Percentiles rank a stretch among this genome's conserved stretches.
These are phyloP conservation scores for Temnothorax ravouxi DNA, from an alignment of 2,888 invertebrate genomes.

Conservation along the genomic window DNA sequence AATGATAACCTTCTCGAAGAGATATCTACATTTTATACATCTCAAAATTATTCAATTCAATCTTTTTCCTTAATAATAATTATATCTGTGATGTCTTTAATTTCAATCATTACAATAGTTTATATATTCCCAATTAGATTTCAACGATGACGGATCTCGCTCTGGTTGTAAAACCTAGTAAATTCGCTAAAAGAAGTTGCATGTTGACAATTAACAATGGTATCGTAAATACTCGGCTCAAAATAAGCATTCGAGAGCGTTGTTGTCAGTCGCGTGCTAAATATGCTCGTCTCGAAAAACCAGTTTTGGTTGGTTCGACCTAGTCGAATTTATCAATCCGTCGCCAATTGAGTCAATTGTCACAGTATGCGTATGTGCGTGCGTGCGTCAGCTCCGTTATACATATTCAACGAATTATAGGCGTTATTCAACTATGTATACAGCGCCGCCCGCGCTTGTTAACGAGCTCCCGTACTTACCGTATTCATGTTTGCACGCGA, in stretches of 20 bases:
- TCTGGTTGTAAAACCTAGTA: not conserved
- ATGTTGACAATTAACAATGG: constrained; percentile 14
- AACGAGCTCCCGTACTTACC: constrained; percentile 62
- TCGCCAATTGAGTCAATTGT: constrained; percentile 65
- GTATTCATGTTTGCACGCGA: constrained; percentile 49
- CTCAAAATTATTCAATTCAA: not conserved
- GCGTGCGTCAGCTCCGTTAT: constrained; percentile 9
- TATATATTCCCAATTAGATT: not conserved
- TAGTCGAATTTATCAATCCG: constrained; percentile 65
- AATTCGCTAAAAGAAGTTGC: not conserved
- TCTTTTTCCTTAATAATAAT: not conserved
- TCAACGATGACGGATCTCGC: not conserved
- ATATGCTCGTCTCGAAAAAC: constrained; percentile 9
- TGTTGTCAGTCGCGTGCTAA: constrained; percentile 18
- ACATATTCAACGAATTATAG: constrained; percentile 16
- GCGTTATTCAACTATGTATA: constrained; percentile 62
- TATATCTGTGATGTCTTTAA: not conserved
- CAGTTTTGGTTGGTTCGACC: constrained; percentile 38
- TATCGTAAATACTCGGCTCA: not conserved
- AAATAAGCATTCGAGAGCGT: not conserved
- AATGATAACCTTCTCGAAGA: not conserved
- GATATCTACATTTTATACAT: not conserved
- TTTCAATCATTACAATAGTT: not conserved
- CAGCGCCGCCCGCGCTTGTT: constrained; percentile 51
- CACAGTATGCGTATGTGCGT: constrained; percentile 37